Evolutionary conservation across 2,113 vertebrate genomes (phyloP).

Genomic region (Osmerus mordax): DNA sequence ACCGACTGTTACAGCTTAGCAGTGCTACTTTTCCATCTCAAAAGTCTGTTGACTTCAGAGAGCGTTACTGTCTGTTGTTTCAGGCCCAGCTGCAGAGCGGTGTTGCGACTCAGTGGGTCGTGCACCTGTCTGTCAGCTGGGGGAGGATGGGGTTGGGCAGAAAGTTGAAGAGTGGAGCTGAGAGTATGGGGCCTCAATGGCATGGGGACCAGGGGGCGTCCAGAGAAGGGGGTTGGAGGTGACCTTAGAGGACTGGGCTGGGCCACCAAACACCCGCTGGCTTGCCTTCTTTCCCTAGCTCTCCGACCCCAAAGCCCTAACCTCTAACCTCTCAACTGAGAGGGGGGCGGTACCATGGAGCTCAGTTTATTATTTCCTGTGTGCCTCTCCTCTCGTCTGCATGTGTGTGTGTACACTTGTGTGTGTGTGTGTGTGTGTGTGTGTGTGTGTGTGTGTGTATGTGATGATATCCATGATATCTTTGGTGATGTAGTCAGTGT

Average conservation of each 20-base stretch:
- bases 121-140: too few relatives aligned
- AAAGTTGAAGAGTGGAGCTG: neutral
- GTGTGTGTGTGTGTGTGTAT: too few relatives aligned
- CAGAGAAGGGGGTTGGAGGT: conserved; percentile 18
- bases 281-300: conserved; percentile 55
- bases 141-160: neutral
- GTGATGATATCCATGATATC: neutral
- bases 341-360: conserved; percentile 74
- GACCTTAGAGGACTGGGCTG: conserved; percentile 46
- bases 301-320: conserved; percentile 76
- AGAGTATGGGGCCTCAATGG: neutral
- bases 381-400: conserved; percentile 69
- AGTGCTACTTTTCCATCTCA: too few relatives aligned
- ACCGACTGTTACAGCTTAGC: too few relatives aligned
- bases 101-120: too few relatives aligned
- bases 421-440: neutral
- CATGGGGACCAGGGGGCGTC: neutral
- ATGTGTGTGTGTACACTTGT: conserved; percentile 9
- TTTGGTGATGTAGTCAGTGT: too few relatives aligned
- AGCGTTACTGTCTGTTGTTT: too few relatives aligned
- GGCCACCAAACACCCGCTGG: conserved; percentile 62
- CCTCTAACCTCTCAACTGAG: conserved; percentile 66
- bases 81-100: too few relatives aligned
- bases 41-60: too few relatives aligned
- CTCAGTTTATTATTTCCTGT: conserved; percentile 95